Conservation (phyloP, 1,140 invertebrate species). For the Homarus americanus region DNA sequence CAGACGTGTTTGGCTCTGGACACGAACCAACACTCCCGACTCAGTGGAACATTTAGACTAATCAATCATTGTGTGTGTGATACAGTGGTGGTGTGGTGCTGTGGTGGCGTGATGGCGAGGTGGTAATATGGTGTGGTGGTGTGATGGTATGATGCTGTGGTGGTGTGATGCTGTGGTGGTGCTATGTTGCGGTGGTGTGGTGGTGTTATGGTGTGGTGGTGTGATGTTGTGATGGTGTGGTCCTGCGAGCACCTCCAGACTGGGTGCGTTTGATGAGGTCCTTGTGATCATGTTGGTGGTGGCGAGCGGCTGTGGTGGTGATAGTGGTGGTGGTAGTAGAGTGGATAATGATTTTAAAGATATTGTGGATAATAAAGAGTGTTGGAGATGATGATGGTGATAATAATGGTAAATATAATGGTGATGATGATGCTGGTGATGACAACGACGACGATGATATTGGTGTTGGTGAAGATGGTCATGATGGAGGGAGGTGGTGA, state of each 20-base stretch:
- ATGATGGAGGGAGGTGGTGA: not conserved
- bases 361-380: not conserved
- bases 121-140: slow-evolving; percentile 7
- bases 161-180: not conserved
- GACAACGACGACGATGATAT: not conserved
- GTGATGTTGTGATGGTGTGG: slow-evolving; percentile 5
- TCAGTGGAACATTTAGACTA: not conserved
- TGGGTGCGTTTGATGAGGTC: no score
- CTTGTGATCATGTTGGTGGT: not conserved
- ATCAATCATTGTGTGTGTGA: not conserved
- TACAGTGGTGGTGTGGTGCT: no score
- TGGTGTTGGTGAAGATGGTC: not conserved
- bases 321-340: not conserved
- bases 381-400: not conserved
- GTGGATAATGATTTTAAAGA: not conserved
- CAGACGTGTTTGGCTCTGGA: not conserved
- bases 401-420: not conserved
- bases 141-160: not conserved
- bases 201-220: slow-evolving; percentile 9
- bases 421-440: not conserved
- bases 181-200: not conserved
- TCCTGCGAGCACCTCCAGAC: no score
- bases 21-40: not conserved
- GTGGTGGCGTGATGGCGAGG: not conserved
- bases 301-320: not conserved